phyloP scores from a whole-genome alignment of 1,140 invertebrate genomes.

The Ostrea denselamellosa region DNA sequence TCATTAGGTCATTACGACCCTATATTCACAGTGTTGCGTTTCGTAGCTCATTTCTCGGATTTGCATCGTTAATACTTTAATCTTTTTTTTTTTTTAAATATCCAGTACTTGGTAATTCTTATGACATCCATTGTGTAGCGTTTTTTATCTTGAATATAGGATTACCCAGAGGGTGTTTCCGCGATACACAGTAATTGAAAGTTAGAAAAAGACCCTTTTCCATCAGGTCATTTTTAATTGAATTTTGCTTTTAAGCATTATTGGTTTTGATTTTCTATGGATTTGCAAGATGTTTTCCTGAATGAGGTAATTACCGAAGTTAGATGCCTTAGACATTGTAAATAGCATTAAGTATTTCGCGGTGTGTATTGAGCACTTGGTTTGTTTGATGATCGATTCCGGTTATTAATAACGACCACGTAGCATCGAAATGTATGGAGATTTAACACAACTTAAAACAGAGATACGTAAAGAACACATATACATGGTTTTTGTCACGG shows the following conservation, averaged over 20 bases:
- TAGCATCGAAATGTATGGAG: background rate
- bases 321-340: conserved; percentile 1
- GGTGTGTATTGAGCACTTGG: background rate
- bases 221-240: background rate
- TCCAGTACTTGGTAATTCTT: background rate
- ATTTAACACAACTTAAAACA: conserved; percentile 5
- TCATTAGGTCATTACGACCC: background rate
- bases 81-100: background rate
- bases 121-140: background rate
- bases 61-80: conserved; percentile 19
- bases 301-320: conserved; percentile 7
- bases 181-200: background rate
- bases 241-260: background rate
- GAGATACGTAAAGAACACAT: background rate
- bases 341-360: background rate
- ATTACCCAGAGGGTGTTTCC: background rate
- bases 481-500: background rate
- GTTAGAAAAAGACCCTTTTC: background rate
- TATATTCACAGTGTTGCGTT: background rate
- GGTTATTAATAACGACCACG: background rate
- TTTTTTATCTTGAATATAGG: background rate
- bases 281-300: background rate
- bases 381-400: background rate
- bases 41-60: background rate
- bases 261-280: conserved; percentile 19